Evolutionary conservation across 2,113 vertebrate species (phyloP), one percentile per base, ranked within the genome.

Genomic region (Butastur rufipennis): DNA sequence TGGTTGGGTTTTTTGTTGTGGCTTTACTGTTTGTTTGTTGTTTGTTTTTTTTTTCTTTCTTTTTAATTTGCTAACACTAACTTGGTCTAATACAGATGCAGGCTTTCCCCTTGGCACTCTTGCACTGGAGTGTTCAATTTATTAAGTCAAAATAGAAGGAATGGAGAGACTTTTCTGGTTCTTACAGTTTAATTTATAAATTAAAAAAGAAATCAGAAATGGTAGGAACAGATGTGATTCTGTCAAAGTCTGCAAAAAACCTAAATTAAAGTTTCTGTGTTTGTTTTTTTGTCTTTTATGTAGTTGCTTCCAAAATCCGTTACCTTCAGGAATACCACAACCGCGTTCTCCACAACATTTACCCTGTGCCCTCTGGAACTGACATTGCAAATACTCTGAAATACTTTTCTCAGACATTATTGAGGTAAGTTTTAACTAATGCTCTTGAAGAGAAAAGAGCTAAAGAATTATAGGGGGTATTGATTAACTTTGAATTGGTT

Each of bases 361-460:
- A 99, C 97, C 99, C 99, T 94, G 99, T 99, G 98, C 99, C 99
- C 95, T 99, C 99, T 95, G 99, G 99, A 98, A 99, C 99, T 98
- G 99, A 99, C 98, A 99, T 99, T 98, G 99, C 99, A 99, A 99
- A 99, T 98, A 99, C 99, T 98, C 98, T 99, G 99, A 99, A 99
- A 98, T 99, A 99, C 98, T 99, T 99, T 99, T 99, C 99, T 98
- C 99, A 99, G 98, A 99, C 99, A 11, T 98, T 99, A 96, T 98
- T 99, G 98, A 99, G 99, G 99, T 99, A 99, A 99, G 99, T 99
- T 97, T 98, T 97, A 96, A 95, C 95, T 93, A 88, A 97, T 91
- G 97, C 93, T 98, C 77, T 98, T 95, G 95, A 95, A 97, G 67
- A 90, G 96, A 87, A 86, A 88, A 95, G 74, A 97, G 86, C 88